phyloP scores from a whole-genome alignment of 2,797 vertebrate species.

The Acipenser ruthenus region DNA sequence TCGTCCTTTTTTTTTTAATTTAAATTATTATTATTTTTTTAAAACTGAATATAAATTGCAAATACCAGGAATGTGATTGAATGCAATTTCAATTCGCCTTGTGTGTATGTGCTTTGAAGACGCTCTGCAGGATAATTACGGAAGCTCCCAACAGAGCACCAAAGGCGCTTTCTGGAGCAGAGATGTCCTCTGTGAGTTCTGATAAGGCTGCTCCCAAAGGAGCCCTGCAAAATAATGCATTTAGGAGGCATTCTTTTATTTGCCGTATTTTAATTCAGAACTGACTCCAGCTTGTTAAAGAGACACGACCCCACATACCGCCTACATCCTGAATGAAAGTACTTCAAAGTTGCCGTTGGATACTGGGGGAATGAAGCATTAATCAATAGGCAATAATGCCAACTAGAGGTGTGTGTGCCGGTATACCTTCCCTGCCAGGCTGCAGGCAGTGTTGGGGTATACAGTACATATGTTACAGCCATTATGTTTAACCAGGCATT shows the following conservation, averaged over 20 bases:
- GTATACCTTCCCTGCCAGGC: too few relatives aligned
- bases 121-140: conserved; percentile 28
- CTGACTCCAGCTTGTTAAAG: not conserved
- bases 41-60: conserved; percentile 34
- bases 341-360: too few relatives aligned
- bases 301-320: not conserved
- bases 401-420: too few relatives aligned
- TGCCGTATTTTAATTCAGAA: conserved; percentile 1
- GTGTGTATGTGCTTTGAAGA: conserved; percentile 31
- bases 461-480: too few relatives aligned
- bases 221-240: conserved; percentile 16
- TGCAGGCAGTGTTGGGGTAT: too few relatives aligned
- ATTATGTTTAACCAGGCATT: too few relatives aligned
- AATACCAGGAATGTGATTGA: conserved; percentile 35
- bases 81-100: conserved; percentile 32
- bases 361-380: too few relatives aligned
- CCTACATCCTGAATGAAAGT: not conserved
- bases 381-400: too few relatives aligned
- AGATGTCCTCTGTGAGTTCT: conserved; percentile 23
- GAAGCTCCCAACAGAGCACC: conserved; percentile 28
- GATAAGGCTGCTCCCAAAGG: conserved; percentile 20
- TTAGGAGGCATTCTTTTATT: not conserved
- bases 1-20: not conserved
- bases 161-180: conserved; percentile 16
- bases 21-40: not conserved